Evolutionary conservation across 2,888 invertebrate species (phyloP), one percentile per base, ranked within the genome.

Genomic region (Limnephilus rhombicus): DNA sequence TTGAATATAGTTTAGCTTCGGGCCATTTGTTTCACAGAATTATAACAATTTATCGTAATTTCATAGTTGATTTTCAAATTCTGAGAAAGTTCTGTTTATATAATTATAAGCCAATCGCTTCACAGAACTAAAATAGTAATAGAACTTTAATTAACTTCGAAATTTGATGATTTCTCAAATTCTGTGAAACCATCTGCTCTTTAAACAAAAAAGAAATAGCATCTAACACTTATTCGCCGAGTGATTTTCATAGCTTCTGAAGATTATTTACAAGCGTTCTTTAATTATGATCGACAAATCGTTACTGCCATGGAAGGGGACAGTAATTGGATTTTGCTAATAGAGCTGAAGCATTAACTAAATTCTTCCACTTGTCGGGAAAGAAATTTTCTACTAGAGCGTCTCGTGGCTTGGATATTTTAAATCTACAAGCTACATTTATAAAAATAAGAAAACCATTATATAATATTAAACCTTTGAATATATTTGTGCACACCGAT

Each of bases 351-450:
- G 87, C 81, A 31, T 82, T 29, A 34, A 86, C 91, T 81, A n/a
- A 68, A 68, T 91, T 87, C 81, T 87, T 91, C 87, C 81, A 86
- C 80, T 91, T 87, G 81, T 80, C 86, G 13, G 87, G 13, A 29
- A 86, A 45, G 49, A 86, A 49, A 49, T 86, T 86, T 49, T 45
- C 45, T 86, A n/a, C 45, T 1, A 18, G 85, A 37, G 24, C 41
- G n/a, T 85, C 45, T 18, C 53, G 18, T 68, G 24, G 9, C 68
- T 68, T 68, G 68, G 9, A 7, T 2, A n/a, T 68, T 68, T 68
- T n/a, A n/a, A 68, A 68, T 68, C 68, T 68, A 31, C 2, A 68
- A 68, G 24, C 0, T 3, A 49, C 49, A 31, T 31, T 31, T 31
- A 31, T n/a, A 31, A 31, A 31, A 31, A 31, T 31, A 3, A 4